Evolutionary conservation across 2,888 invertebrate species (phyloP).

Genomic region (Tetropium fuscum): DNA sequence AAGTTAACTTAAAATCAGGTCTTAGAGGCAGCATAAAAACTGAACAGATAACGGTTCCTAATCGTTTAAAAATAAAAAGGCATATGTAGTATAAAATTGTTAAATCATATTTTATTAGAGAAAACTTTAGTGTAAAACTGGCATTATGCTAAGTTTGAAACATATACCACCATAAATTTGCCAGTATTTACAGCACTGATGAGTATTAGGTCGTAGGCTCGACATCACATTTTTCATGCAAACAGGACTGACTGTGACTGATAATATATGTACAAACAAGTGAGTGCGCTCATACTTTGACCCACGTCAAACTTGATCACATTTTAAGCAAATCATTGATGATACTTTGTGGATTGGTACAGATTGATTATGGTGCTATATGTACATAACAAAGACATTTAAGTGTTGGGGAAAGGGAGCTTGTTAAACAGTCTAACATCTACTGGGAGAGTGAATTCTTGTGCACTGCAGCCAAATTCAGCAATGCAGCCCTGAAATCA

Average conservation of each 20-base stretch:
- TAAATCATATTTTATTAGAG: too few species aligned
- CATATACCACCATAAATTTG: too few species aligned
- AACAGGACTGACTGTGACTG: neutral
- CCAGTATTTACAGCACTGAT: too few species aligned
- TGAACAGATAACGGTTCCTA: too few species aligned
- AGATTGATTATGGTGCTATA: slow-evolving; percentile 27
- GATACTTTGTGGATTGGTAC: too few species aligned
- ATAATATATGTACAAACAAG: neutral
- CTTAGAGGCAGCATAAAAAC: too few species aligned
- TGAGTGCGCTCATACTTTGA: neutral
- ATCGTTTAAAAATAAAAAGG: too few species aligned
- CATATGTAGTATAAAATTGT: too few species aligned
- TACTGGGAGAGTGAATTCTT: slow-evolving; percentile 40
- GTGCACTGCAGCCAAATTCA: slow-evolving; percentile 53
- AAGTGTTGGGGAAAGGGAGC: slow-evolving; percentile 17
- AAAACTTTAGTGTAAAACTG: too few species aligned
- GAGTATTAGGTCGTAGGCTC: too few species aligned
- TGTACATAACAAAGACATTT: slow-evolving; percentile 25
- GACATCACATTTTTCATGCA: slow-evolving; percentile 13
- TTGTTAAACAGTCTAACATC: slow-evolving; percentile 32
- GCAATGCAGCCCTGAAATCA: slow-evolving; percentile 37
- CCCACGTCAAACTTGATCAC: neutral
- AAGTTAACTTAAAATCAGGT: too few species aligned
- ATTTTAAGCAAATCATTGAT: neutral
- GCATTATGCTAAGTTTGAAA: too few species aligned